Evolutionary conservation across 2,797 vertebrate species (phyloP).

Genomic region (Cyprinella venusta): DNA sequence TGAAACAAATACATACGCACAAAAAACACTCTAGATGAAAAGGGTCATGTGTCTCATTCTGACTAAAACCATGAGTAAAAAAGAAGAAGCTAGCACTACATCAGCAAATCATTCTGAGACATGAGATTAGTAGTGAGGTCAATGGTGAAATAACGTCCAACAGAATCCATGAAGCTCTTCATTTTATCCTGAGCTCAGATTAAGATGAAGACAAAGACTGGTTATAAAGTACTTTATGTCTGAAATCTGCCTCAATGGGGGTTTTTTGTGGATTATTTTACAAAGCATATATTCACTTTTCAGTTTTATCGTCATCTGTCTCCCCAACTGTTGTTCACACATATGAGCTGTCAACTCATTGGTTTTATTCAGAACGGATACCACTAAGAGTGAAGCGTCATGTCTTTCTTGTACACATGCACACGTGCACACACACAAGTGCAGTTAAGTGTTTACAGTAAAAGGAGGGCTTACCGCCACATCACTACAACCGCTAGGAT

Average conservation of each 20-base stretch:
- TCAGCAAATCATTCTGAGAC: constrained; percentile 36
- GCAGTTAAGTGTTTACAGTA: constrained; percentile 33
- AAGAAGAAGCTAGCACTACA: not conserved
- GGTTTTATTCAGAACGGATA: constrained; percentile 19
- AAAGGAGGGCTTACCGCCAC: constrained; percentile 34
- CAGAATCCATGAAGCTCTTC: not conserved
- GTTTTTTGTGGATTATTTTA: not conserved
- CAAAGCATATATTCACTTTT: not conserved
- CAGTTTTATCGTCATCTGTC: not conserved
- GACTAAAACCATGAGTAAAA: constrained; percentile 36
- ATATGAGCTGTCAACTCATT: not conserved
- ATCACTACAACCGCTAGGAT: not conserved
- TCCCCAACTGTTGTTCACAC: not conserved
- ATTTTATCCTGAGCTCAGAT: not conserved
- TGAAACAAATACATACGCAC: not conserved
- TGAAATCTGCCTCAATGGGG: not conserved
- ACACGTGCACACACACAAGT: constrained; percentile 25
- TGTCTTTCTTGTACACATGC: not conserved
- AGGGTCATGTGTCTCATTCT: constrained; percentile 14
- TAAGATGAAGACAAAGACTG: not conserved
- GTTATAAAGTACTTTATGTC: not conserved
- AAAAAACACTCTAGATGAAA: not conserved
- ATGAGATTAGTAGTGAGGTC: constrained; percentile 16
- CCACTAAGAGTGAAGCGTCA: not conserved
- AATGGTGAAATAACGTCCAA: not conserved